Base-by-base conservation (phyloP, 2,888 invertebrate species). In the Cantharis rufa region DNA sequence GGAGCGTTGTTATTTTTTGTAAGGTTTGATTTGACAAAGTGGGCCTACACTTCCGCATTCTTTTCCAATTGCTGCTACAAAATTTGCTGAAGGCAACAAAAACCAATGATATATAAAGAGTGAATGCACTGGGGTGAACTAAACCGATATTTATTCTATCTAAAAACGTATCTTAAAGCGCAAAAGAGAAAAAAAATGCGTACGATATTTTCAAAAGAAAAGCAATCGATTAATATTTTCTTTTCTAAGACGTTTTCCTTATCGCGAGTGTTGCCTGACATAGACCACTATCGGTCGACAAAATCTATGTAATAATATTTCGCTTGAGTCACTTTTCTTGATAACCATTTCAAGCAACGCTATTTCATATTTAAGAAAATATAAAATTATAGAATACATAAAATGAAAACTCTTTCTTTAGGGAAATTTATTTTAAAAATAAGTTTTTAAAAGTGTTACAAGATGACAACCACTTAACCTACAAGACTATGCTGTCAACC, bases 341-440 rank as follows among this genome's bases (percentile, higher is more conserved):
- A 77, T 79, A 79, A 77, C 77, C 73, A 79, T 75, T 76, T 77
- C 71, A 62, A 69, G 72, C 63, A 72, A 63, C 66, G 69, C 71
- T 73, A 79, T 74, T 76, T 79, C 66, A 77, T 76, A 79, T 81
- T 80, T 80, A 72, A 73, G 75, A 75, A 80, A 80, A 81, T 78
- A 73, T 77, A 76, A 76, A 79, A 80, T 78, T 78, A 78, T 77
- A 66, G 73, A 28, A 69, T 24, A 21, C 32, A 16, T 21, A 72
- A 71, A 77, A 77, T 74, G 73, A 77, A 74, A 74, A 76, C 72
- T 76, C 72, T 70, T 66, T 75, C 62, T 66, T 71, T 62, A n/a
- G 28, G n/a, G 32, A 64, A 68, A 64, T 64, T 75, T 75, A 75
- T 75, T 75, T 69, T 75, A 75, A 75, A 75, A 21, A 66, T 71